Evolutionary conservation across 1,140 invertebrate genomes (phyloP), one percentile per base, ranked within the genome.

Genomic region (Leptopilina boulardi): DNA sequence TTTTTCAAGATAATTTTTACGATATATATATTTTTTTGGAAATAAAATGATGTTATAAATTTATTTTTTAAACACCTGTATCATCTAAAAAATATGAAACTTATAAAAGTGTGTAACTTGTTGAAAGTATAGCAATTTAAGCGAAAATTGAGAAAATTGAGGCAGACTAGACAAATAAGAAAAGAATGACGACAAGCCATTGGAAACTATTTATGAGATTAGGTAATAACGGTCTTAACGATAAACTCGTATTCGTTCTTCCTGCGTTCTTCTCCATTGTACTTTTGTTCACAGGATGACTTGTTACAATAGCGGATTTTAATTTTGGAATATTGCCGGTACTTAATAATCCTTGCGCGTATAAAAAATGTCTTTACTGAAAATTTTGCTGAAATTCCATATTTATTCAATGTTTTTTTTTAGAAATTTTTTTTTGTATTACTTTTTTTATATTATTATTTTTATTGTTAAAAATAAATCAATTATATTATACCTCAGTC

Each of bases 181-280:
- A 26, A 30, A 13, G 59, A 30, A 66, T 66, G 13, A 66, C 59
- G 13, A 66, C 59, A 66, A n/a, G 59, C 23, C 23, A 66, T 66
- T 66, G 59, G 59, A n/a, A 30, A 66, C 21, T 66, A 66, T 66
- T 66, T 66, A 66, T 66, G 59, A 15, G 59, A 66, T 66, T 66
- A 34, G 26, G 59, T 66, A 30, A 66, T 66, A 66, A 13, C 59
- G 59, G 23, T 30, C 23, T 38, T 66, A 66, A 66, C 26, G 26
- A 66, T 23, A 30, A n/a, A 66, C 10, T 66, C 23, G 23, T 23
- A 66, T 66, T 66, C 26, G 23, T 66, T 30, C 56, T 11, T 56
- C 21, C 56, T 66, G 21, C 56, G 19, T 66, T 10, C 21, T 30
- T 66, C 23, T 26, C 23, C 15, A 66, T 66, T 66, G 59, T 66